phyloP scores from a whole-genome alignment of 2,113 vertebrate species.

The Plecotus auritus region DNA sequence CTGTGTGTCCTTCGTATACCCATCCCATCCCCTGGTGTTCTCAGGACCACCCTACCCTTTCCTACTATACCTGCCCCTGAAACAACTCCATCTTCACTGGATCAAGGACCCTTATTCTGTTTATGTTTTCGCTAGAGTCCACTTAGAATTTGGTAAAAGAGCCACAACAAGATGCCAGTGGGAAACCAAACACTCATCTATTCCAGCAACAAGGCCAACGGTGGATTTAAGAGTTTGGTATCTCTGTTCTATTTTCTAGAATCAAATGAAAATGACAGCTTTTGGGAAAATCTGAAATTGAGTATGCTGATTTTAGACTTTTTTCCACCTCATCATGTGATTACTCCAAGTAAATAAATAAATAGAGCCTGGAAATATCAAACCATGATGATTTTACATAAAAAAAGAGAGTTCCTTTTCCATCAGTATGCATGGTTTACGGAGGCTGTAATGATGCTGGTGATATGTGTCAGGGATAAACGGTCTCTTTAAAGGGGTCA shows the following conservation, averaged over 20 bases:
- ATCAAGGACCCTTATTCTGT: background rate
- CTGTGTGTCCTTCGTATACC: background rate
- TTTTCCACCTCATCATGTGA: background rate
- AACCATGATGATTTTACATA: background rate
- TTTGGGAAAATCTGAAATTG: background rate
- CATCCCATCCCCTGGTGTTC: no score
- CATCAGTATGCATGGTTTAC: background rate
- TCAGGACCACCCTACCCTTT: background rate
- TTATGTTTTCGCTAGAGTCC: background rate
- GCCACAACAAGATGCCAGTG: background rate
- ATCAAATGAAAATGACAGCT: conserved; percentile 29
- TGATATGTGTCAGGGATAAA: conserved; percentile 6
- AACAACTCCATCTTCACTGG: background rate
- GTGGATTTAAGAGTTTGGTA: background rate
- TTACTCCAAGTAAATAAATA: background rate
- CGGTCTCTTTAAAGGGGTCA: background rate
- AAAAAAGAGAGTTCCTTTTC: background rate
- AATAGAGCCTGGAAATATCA: background rate
- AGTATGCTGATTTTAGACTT: background rate
- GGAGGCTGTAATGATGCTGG: background rate
- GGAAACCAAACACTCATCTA: conserved; percentile 26
- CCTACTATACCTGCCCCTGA: background rate
- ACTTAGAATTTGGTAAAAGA: background rate
- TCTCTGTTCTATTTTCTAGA: conserved; percentile 30
- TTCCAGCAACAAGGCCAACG: background rate